Evolutionary conservation across 2,888 invertebrate species (phyloP).

Genomic region (Diaprepes abbreviatus): DNA sequence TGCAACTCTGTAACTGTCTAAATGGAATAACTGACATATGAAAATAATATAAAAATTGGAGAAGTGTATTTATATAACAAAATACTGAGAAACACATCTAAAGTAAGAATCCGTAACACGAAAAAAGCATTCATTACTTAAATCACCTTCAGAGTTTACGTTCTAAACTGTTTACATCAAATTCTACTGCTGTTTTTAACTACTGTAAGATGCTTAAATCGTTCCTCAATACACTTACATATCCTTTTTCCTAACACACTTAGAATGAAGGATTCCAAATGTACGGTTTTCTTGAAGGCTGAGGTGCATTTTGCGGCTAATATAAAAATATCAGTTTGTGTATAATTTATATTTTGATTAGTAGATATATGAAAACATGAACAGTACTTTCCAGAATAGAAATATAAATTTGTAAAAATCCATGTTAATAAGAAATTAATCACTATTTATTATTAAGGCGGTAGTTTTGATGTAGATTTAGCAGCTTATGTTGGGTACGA

Average conservation of each 20-base stretch:
- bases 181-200: slow-evolving; percentile 9
- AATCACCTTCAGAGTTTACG: neutral
- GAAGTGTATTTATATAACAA: too few relatives aligned
- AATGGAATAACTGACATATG: too few relatives aligned
- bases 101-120: neutral
- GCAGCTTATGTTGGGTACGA: neutral
- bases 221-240: slow-evolving; percentile 25
- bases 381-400: neutral
- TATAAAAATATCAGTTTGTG: slow-evolving; percentile 45
- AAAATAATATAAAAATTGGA: too few relatives aligned
- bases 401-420: neutral
- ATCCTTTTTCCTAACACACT: slow-evolving; percentile 9
- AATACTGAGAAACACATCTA: too few relatives aligned
- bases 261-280: slow-evolving; percentile 62
- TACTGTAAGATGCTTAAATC: slow-evolving; percentile 15
- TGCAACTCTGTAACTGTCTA: too few relatives aligned
- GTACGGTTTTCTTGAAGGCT: slow-evolving; percentile 58
- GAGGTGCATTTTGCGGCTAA: slow-evolving; percentile 54
- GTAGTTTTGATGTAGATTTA: neutral
- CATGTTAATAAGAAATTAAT: neutral
- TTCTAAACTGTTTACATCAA: slow-evolving; percentile 1
- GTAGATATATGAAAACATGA: neutral
- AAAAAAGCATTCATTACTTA: neutral
- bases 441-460: too few relatives aligned
- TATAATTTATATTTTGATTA: slow-evolving; percentile 5